Conservation (phyloP, 2,797 vertebrate species). For the Melanotaenia pygmaea region DNA sequence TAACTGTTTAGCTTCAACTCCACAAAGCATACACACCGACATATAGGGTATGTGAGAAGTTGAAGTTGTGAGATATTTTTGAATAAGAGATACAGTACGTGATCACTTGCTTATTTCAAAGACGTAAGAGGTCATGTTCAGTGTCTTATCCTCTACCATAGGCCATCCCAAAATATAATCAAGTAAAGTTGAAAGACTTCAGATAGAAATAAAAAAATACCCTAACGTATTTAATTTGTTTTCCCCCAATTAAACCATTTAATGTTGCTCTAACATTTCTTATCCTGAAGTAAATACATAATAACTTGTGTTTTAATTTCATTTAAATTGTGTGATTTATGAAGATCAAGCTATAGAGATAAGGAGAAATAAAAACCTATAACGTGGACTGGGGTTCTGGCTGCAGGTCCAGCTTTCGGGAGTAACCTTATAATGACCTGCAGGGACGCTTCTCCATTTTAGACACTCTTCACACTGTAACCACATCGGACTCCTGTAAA, state of each 20-base stretch:
- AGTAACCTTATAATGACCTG: conserved; percentile 63
- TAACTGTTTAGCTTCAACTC: background rate
- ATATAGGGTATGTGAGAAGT: background rate
- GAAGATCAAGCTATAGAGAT: background rate
- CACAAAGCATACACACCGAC: background rate
- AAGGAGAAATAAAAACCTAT: conserved; percentile 56
- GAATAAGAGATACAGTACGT: background rate
- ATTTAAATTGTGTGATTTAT: background rate
- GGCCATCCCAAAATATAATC: background rate
- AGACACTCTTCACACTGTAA: conserved; percentile 87
- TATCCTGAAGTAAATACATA: background rate
- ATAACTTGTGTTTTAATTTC: background rate
- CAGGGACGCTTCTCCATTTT: conserved; percentile 84
- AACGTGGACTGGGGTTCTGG: conserved; percentile 80
- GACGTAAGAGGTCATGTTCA: background rate
- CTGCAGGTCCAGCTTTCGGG: conserved; percentile 85
- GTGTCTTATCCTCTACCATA: background rate
- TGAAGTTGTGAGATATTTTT: background rate
- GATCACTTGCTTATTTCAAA: background rate
- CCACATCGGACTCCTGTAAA: conserved; percentile 76
- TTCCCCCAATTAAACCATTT: background rate
- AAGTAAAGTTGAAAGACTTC: background rate
- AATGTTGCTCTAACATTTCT: background rate
- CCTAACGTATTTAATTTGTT: background rate
- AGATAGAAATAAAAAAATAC: background rate